Evolutionary conservation across 2,113 vertebrate species (phyloP), one percentile per base, ranked within the genome.

Genomic region (Lamprotornis superbus): DNA sequence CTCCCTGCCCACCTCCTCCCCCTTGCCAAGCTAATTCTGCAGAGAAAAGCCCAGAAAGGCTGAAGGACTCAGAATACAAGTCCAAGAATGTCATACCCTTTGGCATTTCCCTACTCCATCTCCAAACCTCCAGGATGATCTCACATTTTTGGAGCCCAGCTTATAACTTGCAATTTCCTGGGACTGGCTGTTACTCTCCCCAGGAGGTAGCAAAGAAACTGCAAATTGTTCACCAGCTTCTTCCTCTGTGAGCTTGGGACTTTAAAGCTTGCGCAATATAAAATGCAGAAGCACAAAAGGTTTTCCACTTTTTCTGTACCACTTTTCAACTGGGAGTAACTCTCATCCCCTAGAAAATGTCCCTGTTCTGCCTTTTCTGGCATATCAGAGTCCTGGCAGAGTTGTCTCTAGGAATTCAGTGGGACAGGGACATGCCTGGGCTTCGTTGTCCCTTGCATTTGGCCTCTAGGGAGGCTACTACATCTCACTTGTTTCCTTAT

Each of bases 131-230:
- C 37, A 50, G 42, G 73, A 84, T 87, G 87, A 93, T 12, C 90
- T 95, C 93, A 89, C 21, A 8, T 25, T 75, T 93, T 59, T 84
- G 77, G 77, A 95, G 71, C 33, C 59, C 59, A 89, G 89, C 47
- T 93, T 7, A 53, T 5, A 25, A 27, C 55, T 78, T 42, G 8
- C 73, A 64, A 28, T 80, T 92, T 78, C 86, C 87, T 11, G 47
- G 64, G 68, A 46, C 81, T 52, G 56, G 56, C 60, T 5, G 27
- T 19, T 74, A 81, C 47, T 33, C 15, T 39, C 0, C 4, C 93
- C 87, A 84, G 82, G 47, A 64, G 53, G 81, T 80, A 84, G 61
- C 40, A 75, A 53, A 89, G 46, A 56, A 89, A 92, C 6, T 40
- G 40, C 50, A 90, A 59, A 73, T 17, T 59, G 31, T 67, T 95